Base-by-base conservation (phyloP, 2,888 invertebrate species). In the Mythimna lalbum region DNA sequence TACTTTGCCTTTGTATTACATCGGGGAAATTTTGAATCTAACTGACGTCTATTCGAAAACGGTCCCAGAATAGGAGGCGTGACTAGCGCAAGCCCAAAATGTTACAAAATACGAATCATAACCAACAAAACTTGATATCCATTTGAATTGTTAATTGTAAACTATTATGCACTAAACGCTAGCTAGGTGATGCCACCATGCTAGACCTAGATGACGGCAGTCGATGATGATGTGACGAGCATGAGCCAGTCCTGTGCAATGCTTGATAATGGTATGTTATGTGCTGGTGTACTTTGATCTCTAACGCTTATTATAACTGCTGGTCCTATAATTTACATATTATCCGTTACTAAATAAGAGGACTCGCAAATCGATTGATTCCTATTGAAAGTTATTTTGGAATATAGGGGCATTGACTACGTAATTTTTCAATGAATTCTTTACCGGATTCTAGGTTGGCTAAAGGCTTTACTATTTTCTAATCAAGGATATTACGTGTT, bases 141-240 rank as follows among this genome's bases (percentile, higher is more conserved):
- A 69, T 76, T 81, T 76, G 80, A 71, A 84, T 80, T 86, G 77
- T 82, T 87, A 85, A 88, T 77, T 86, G 87, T 87, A 86, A 83
- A 89, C 88, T 87, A 86, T 87, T 89, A 94, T 94, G 93, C 94
- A 92, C 94, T 95, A 94, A 93, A 86, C 80, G 87, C 90, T 93
- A 93, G 94, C 94, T 93, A 94, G 94, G 94, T 94, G 92, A 92
- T 89, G 90, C 89, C 94, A 95, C 94, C 94, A 93, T 95, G 94
- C 94, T 93, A 93, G 93, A 91, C 93, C 92, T 93, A 92, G 83
- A 93, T 95, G 94, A 92, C 92, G 86, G 91, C 92, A 91, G 90
- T 92, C 92, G 86, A 92, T 93, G 93, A 89, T 91, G 90, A 89
- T 89, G 89, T 93, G 92, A 92, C 92, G 90, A 89, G 85, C 77